Evolutionary conservation across 1,140 invertebrate genomes (phyloP).

Genomic region (Lordiphosa stackelbergi): DNA sequence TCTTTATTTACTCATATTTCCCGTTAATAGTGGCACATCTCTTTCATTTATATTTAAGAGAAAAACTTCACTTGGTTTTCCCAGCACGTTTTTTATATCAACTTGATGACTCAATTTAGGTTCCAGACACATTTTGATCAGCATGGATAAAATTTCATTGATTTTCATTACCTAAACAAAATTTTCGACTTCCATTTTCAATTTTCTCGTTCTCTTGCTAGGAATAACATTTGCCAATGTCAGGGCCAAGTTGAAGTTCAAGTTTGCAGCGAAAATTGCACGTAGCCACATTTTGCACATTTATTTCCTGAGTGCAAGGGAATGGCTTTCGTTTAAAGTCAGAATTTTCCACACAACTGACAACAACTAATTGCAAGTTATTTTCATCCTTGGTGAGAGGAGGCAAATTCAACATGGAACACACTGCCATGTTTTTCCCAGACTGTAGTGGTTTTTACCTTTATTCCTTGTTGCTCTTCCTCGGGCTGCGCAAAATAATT

Average conservation of each 20-base stretch:
- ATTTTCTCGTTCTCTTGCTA: slow-evolving; percentile 11
- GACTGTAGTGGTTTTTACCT: slow-evolving; percentile 39
- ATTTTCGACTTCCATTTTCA: slow-evolving; percentile 47
- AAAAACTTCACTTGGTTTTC: background rate
- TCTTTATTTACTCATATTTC: slow-evolving; percentile 4
- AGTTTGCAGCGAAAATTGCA: slow-evolving; percentile 39
- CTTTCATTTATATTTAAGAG: background rate
- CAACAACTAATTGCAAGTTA: slow-evolving; percentile 69
- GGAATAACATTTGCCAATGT: slow-evolving; percentile 47
- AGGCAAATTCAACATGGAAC: slow-evolving; percentile 16
- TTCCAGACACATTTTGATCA: slow-evolving; percentile 37
- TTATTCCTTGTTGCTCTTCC: slow-evolving; percentile 8
- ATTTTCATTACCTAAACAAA: slow-evolving; percentile 51
- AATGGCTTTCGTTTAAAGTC: slow-evolving; percentile 28
- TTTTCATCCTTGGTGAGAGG: slow-evolving; percentile 31
- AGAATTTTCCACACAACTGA: slow-evolving; percentile 38
- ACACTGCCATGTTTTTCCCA: slow-evolving; percentile 30
- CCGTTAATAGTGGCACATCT: slow-evolving; percentile 3
- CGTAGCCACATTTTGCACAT: slow-evolving; percentile 12
- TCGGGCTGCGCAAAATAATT: slow-evolving; percentile 42
- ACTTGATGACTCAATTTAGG: slow-evolving; percentile 32
- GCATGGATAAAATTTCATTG: slow-evolving; percentile 32
- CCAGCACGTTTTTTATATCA: slow-evolving; percentile 24
- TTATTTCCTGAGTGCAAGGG: slow-evolving; percentile 3
- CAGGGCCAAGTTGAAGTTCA: slow-evolving; percentile 35